These are phyloP conservation scores for Sinella curviseta DNA, from an alignment of 1,140 invertebrate genomes.

Conservation along the genomic window DNA sequence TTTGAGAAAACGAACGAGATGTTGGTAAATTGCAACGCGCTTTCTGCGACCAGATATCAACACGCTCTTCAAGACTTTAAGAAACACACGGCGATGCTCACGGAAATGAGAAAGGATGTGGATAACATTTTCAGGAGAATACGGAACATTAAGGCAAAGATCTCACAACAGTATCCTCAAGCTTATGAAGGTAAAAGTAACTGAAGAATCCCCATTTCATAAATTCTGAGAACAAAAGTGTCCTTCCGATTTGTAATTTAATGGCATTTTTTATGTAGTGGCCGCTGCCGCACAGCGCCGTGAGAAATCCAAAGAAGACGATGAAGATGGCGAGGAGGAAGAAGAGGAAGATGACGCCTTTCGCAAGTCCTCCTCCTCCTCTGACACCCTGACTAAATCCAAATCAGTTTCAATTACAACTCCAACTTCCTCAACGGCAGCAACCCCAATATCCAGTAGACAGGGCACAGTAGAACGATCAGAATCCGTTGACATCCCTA, in stretches of 20 bases:
- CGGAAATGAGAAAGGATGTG: slow-evolving; percentile 66
- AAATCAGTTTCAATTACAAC: slow-evolving; percentile 8
- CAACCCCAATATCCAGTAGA: slow-evolving; percentile 10
- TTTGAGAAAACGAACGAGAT: slow-evolving; percentile 98
- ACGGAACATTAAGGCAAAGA: slow-evolving; percentile 74
- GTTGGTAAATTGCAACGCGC: slow-evolving; percentile 89
- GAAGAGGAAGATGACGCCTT: slow-evolving; percentile 4
- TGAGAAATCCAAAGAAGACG: slow-evolving; percentile 38
- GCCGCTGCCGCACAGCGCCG: slow-evolving; percentile 37
- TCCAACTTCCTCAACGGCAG: not conserved
- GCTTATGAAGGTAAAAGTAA: slow-evolving; percentile 66
- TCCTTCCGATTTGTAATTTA: not conserved
- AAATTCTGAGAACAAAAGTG: not conserved
- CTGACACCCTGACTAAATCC: not conserved
- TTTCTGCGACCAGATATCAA: slow-evolving; percentile 78
- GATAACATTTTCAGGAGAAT: slow-evolving; percentile 64
- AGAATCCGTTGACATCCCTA: slow-evolving; percentile 38
- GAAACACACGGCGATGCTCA: slow-evolving; percentile 77
- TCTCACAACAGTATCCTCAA: slow-evolving; percentile 81
- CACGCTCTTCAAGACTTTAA: slow-evolving; percentile 82
- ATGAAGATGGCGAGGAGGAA: slow-evolving; percentile 43
- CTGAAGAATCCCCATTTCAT: not conserved
- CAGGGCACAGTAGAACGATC: slow-evolving; percentile 37
- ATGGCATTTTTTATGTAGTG: slow-evolving; percentile 19
- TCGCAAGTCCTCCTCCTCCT: slow-evolving; percentile 1